A percentile compares a stretch with the other conserved stretches of the same genome.
Conservation (phyloP, 2,113 vertebrate genomes). For the Anarhynchus alexandrinus region DNA sequence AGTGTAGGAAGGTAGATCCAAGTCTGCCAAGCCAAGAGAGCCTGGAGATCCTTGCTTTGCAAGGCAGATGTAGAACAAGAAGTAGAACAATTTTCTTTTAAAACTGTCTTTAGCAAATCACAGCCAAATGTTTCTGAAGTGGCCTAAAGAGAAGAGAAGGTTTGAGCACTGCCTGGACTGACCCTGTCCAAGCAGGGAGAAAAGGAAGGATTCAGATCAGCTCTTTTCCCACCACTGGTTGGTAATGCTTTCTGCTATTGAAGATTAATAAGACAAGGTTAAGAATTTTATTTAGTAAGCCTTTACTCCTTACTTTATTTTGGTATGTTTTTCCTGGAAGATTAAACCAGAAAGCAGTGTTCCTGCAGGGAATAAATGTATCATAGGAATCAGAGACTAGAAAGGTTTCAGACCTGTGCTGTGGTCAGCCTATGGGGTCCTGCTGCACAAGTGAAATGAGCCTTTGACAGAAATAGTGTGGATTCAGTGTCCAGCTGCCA, state of each 20-base stretch:
- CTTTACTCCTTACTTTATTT: neutral
- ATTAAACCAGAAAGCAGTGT: neutral
- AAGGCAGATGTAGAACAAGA: neutral
- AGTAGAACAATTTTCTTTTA: neutral
- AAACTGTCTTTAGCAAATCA: neutral
- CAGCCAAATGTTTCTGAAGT: neutral
- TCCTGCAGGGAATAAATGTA: neutral
- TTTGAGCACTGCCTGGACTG: neutral
- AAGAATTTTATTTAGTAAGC: neutral
- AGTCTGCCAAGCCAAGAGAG: neutral
- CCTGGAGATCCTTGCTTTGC: neutral
- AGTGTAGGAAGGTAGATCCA: neutral
- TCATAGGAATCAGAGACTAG: neutral
- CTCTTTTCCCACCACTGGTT: neutral
- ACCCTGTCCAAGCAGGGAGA: neutral
- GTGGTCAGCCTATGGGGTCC: neutral
- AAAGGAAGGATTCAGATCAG: neutral
- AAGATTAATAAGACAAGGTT: neutral
- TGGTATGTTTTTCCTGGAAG: neutral
- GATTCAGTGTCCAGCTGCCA: neutral
- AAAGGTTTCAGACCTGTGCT: neutral
- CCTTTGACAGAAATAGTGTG: neutral
- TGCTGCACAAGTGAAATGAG: neutral
- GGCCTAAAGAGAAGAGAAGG: neutral
- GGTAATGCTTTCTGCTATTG: neutral